Evolutionary conservation across 2,888 invertebrate species (phyloP).

Genomic region (Ephialtes manifestator): DNA sequence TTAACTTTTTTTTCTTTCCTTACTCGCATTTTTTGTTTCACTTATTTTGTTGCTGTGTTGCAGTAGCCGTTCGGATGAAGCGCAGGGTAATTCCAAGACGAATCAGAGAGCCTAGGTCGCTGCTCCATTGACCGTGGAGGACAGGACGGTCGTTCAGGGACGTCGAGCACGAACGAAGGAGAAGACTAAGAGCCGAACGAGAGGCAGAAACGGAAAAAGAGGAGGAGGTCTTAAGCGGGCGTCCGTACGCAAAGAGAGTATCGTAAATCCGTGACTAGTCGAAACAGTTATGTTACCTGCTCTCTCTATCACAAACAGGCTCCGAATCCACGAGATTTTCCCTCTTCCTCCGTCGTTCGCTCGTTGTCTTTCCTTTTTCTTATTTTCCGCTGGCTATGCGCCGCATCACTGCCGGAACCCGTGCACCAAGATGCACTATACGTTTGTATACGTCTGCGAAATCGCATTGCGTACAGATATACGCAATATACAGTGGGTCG

Average conservation of each 20-base stretch:
- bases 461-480: slow-evolving; percentile 37
- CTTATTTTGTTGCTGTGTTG: slow-evolving; percentile 49
- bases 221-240: slow-evolving; percentile 55
- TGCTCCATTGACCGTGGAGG: slow-evolving; percentile 69
- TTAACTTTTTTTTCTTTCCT: slow-evolving; percentile 23
- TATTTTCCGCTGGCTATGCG: slow-evolving; percentile 37
- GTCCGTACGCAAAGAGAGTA: slow-evolving; percentile 71
- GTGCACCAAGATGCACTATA: slow-evolving; percentile 1
- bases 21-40: slow-evolving; percentile 23
- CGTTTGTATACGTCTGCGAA: not conserved
- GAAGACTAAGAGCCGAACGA: slow-evolving; percentile 18
- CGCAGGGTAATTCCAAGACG: slow-evolving; percentile 66
- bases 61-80: slow-evolving; percentile 61
- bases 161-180: slow-evolving; percentile 56
- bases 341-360: slow-evolving; percentile 19
- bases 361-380: slow-evolving; percentile 36
- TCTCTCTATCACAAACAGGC: slow-evolving; percentile 28
- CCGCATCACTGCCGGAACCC: slow-evolving; percentile 27
- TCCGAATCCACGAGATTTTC: slow-evolving; percentile 4
- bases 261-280: slow-evolving; percentile 75
- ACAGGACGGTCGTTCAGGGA: slow-evolving; percentile 71
- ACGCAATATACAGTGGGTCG: not conserved
- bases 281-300: slow-evolving; percentile 73
- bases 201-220: slow-evolving; percentile 39
- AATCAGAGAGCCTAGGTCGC: slow-evolving; percentile 66